Evolutionary conservation across 2,888 invertebrate species (phyloP), one percentile per base, ranked within the genome.

Genomic region (Patella ulyssiponensis): DNA sequence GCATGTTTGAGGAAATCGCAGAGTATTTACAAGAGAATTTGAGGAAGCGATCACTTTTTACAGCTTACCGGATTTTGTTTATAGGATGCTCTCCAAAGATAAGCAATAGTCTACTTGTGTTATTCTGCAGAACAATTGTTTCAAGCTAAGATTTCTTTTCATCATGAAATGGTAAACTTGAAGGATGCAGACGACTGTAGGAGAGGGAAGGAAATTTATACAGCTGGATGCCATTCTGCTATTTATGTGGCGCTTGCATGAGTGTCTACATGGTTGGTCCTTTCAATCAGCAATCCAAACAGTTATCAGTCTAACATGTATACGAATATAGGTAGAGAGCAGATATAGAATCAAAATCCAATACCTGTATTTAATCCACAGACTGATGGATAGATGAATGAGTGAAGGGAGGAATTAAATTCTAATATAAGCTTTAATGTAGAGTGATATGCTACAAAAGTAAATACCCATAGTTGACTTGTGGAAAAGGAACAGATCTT

Each of bases 71-170:
- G 20, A 64, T 9, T 64, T 64, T 64, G 64, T 64, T 64, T 64
- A 64, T 64, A 20, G 23, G 11, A 64, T 64, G 23, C 64, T 23
- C 64, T 64, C 64, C 23, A 23, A 64, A 64, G 20, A 64, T 64
- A 64, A 64, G 20, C 64, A 64, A 64, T 23, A 20, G 14, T 64
- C 64, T 64, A 23, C 64, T 58, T 64, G 64, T 64, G 64, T 64
- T 64, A 64, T 64, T 64, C 23, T 64, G 20, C 20, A 64, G 64
- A 64, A 64, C 64, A 64, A 64, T 64, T 64, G 64, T 64, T 64
- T 64, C 64, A 64, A 64, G 64, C 64, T 64, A 9, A 20, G 64
- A 23, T 64, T 64, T 23, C 64, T 64, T 64, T 64, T 23, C 14
- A 64, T 64, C 64, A 2, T 64, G 64, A 64, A 64, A 64, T 20